Percentiles rank a stretch among this genome's conserved stretches.
phyloP scores from a whole-genome alignment of 2,113 vertebrate genomes.

The Panthera uncia region DNA sequence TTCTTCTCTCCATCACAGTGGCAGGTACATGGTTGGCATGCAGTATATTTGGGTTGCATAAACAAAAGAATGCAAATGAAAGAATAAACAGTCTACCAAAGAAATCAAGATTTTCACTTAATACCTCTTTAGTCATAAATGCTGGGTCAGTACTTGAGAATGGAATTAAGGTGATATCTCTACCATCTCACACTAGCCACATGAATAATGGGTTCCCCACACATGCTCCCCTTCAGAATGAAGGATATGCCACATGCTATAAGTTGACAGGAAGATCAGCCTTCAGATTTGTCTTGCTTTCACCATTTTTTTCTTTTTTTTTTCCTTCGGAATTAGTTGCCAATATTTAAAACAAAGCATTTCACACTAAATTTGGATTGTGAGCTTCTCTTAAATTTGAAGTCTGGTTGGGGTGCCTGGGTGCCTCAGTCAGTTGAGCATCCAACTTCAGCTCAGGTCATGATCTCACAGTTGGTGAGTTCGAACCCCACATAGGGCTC shows the following conservation, averaged over 20 bases:
- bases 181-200: neutral
- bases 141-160: neutral
- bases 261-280: neutral
- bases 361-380: neutral
- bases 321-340: neutral
- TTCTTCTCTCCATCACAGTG: neutral
- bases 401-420: neutral
- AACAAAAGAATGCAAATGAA: neutral
- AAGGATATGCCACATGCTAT: neutral
- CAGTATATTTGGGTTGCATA: neutral
- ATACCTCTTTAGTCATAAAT: neutral
- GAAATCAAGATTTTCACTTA: neutral
- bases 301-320: neutral
- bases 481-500: no score
- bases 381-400: neutral
- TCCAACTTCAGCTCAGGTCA: no score
- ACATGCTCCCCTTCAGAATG: no score
- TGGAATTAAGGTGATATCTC: neutral
- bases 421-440: no score
- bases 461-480: no score
- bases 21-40: neutral
- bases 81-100: neutral
- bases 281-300: neutral
- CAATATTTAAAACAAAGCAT: neutral
- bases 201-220: neutral